Base-by-base conservation (phyloP, 1,140 invertebrate genomes). In the Chymomyza costata region DNA sequence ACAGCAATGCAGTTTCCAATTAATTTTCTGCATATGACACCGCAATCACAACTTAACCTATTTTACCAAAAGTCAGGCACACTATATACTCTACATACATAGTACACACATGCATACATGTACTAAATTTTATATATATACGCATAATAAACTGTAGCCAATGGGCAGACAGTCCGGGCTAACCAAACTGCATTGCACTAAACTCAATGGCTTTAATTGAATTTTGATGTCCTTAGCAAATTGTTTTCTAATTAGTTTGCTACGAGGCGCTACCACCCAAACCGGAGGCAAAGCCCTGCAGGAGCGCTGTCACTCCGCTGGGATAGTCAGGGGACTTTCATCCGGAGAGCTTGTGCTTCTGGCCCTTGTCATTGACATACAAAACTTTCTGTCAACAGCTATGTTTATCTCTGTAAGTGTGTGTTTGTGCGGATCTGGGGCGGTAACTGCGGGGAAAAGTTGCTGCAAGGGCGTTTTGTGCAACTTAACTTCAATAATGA, bases 171-270 rank as follows among this genome's bases (percentile, higher is more conserved):
- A 60, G 30, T 16, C 19, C 43, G 40, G 46, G 14, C 13, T 14
- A 21, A 28, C 49, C 32, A 30, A 39, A 50, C 70, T 71, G 73
- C 66, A 80, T 32, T 71, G 54, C 62, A 78, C 71, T 73, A 80
- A 78, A 70, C 73, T 63, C 59, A 78, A 80, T 80, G 67, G 64
- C 73, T 78, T 78, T 78, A 78, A 78, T 78, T 78, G 73, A 78
- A 78, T 78, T 78, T 80, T 78, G 73, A 78, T 78, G 73, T 80
- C 73, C 73, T 78, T 67, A 58, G 73, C 74, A 78, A 78, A 78
- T 78, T 78, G 73, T 78, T 78, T 78, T 80, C 73, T 78, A 78
- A 78, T 78, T 78, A 78, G 73, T 78, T 78, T 78, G 8, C 32
- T 25, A 8, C 21, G 21, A 25, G 21, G 21, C 21, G 21, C 21